phyloP scores from a whole-genome alignment of 2,797 vertebrate species.

The Phoeniculus purpureus region DNA sequence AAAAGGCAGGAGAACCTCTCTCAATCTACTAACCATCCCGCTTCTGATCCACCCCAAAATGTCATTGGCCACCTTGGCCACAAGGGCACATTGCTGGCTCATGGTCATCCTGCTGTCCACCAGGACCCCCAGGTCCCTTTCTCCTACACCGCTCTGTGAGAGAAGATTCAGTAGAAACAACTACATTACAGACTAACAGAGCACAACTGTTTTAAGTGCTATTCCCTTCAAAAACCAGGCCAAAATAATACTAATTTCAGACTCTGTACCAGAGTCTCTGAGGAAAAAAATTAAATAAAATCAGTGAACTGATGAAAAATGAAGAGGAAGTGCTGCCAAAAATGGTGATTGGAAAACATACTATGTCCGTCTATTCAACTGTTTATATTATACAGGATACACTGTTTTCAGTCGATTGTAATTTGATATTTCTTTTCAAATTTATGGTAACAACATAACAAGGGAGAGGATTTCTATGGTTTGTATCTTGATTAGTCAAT shows the following conservation, averaged over 20 bases:
- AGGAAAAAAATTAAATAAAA: neutral
- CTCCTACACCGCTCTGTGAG: too few relatives aligned
- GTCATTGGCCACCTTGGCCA: too few relatives aligned
- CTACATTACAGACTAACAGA: neutral
- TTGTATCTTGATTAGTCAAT: neutral
- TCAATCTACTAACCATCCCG: too few relatives aligned
- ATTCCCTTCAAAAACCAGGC: conserved; percentile 26
- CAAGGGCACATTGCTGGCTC: too few relatives aligned
- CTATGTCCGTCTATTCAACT: neutral
- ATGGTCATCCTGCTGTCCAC: too few relatives aligned
- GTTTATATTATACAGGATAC: neutral
- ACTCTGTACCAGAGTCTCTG: neutral
- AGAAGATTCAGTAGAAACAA: neutral
- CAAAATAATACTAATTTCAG: conserved; percentile 12
- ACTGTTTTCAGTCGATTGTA: neutral
- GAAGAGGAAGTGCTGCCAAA: neutral
- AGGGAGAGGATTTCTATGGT: neutral
- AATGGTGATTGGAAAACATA: neutral
- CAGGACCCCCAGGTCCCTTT: too few relatives aligned
- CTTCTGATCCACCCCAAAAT: too few relatives aligned
- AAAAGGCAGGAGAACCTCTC: too few relatives aligned
- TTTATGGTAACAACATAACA: neutral
- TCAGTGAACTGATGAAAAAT: neutral
- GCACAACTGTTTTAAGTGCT: neutral
- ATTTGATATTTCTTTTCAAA: neutral